Percentiles rank a stretch among this genome's conserved stretches.
Conservation (phyloP, 2,113 vertebrate species). For the Cryptotis parvus region DNA sequence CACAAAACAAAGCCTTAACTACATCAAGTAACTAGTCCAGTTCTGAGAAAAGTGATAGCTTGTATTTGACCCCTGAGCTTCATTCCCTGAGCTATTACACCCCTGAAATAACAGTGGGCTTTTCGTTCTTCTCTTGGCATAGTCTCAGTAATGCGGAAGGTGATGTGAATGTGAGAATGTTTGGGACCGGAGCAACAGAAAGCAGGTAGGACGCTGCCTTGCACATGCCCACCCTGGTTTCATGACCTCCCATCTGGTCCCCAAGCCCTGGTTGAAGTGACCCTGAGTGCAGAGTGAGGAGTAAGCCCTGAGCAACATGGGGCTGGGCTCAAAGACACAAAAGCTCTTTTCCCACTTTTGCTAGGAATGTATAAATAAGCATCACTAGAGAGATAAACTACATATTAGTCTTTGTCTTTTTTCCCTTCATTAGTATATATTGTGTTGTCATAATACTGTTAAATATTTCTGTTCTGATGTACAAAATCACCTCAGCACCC, state of each 20-base stretch:
- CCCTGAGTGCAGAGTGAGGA: too few relatives aligned
- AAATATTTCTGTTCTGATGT: too few relatives aligned
- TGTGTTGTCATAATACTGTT: too few relatives aligned
- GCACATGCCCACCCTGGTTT: too few relatives aligned
- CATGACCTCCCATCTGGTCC: too few relatives aligned
- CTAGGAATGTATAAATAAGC: slow-evolving; percentile 25
- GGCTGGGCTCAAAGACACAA: too few relatives aligned
- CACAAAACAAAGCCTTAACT: background rate
- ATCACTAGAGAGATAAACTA: background rate
- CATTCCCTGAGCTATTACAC: background rate
- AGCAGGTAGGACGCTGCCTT: too few relatives aligned
- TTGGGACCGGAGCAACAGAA: background rate
- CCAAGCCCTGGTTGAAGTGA: too few relatives aligned
- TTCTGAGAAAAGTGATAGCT: slow-evolving; percentile 15
- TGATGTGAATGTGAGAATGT: background rate
- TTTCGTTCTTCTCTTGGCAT: background rate
- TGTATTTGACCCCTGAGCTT: background rate
- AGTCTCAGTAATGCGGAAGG: background rate
- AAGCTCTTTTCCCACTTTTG: background rate
- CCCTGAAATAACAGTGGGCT: background rate
- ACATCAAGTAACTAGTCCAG: background rate
- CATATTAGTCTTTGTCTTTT: background rate
- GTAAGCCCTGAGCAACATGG: too few relatives aligned
- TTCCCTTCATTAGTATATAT: too few relatives aligned
- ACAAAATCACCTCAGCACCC: too few relatives aligned